phyloP scores from a whole-genome alignment of 2,113 vertebrate genomes.

The Vanacampus margaritifer region DNA sequence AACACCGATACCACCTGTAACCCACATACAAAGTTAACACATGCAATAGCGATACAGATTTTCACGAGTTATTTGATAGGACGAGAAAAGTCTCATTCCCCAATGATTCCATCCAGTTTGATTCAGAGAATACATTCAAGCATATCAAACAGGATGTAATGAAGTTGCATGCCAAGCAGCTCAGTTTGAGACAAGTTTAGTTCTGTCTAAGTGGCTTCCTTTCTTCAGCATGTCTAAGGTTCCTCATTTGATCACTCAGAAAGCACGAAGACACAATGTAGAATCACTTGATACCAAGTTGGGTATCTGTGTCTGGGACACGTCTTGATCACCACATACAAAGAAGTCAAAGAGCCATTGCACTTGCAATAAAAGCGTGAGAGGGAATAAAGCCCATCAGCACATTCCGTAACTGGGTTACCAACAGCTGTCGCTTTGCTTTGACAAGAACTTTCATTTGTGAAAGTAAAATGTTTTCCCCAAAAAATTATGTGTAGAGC shows the following conservation, averaged over 20 bases:
- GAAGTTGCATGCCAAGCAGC: constrained; percentile 47
- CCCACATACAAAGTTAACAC: neutral
- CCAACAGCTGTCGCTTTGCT: constrained; percentile 40
- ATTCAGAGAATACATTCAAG: constrained; percentile 40
- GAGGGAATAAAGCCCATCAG: constrained; percentile 29
- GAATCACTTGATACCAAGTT: constrained; percentile 41
- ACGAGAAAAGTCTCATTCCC: constrained; percentile 39
- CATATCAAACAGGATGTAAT: constrained; percentile 39
- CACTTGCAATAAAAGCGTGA: constrained; percentile 39
- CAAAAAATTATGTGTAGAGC: constrained; percentile 3
- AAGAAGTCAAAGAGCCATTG: constrained; percentile 48
- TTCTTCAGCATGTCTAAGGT: constrained; percentile 36
- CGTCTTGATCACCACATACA: constrained; percentile 35
- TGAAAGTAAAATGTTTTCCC: constrained; percentile 27
- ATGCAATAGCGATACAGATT: constrained; percentile 9
- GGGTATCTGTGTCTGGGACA: constrained; percentile 47
- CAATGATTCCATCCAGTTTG: constrained; percentile 29
- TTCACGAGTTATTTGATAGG: constrained; percentile 49
- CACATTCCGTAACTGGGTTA: constrained; percentile 53
- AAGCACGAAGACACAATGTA: constrained; percentile 22
- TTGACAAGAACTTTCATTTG: constrained; percentile 28
- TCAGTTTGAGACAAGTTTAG: constrained; percentile 39
- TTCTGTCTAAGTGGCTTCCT: constrained; percentile 9
- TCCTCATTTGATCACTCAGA: constrained; percentile 30
- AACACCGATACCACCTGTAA: neutral